These are phyloP conservation scores for Caenorhabditis latens DNA, from an alignment of 1,140 invertebrate species.

Conservation along the genomic window DNA sequence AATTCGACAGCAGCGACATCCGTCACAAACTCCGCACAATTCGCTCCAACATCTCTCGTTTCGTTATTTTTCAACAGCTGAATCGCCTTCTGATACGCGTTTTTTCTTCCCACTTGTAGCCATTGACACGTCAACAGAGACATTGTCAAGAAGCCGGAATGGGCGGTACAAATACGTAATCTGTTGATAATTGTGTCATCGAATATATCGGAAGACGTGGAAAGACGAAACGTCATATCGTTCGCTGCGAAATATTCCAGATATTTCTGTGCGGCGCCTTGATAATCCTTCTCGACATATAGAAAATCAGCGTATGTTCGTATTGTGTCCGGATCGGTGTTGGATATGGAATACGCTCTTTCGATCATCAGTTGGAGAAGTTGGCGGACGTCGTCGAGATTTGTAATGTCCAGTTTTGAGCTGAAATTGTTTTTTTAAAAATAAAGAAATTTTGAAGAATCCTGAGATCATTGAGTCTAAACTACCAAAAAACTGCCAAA, in stretches of 20 bases:
- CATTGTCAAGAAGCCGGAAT: slow-evolving; percentile 37
- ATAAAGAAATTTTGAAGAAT: too few relatives aligned
- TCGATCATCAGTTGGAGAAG: neutral
- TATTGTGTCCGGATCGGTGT: neutral
- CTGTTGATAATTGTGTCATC: slow-evolving; percentile 7
- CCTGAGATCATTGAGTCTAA: too few relatives aligned
- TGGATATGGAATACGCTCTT: slow-evolving; percentile 21
- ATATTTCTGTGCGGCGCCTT: slow-evolving; percentile 33
- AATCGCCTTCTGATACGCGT: neutral
- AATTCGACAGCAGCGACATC: neutral
- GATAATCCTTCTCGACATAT: slow-evolving; percentile 10
- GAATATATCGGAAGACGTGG: neutral
- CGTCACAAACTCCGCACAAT: slow-evolving; percentile 18
- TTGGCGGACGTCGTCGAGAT: slow-evolving; percentile 6
- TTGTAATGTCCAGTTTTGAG: slow-evolving; percentile 15
- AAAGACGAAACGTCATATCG: neutral
- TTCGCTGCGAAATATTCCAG: slow-evolving; percentile 19
- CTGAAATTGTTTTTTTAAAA: neutral
- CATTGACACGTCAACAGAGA: slow-evolving; percentile 41
- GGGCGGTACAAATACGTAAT: slow-evolving; percentile 9
- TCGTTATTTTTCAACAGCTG: neutral
- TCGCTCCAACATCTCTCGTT: slow-evolving; percentile 35
- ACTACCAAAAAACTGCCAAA: neutral
- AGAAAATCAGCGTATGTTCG: slow-evolving; percentile 26
- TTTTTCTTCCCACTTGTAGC: neutral